Percentiles rank a stretch among this genome's conserved stretches.
phyloP scores from a whole-genome alignment of 2,113 vertebrate species.

The Tachysurus vachellii region DNA sequence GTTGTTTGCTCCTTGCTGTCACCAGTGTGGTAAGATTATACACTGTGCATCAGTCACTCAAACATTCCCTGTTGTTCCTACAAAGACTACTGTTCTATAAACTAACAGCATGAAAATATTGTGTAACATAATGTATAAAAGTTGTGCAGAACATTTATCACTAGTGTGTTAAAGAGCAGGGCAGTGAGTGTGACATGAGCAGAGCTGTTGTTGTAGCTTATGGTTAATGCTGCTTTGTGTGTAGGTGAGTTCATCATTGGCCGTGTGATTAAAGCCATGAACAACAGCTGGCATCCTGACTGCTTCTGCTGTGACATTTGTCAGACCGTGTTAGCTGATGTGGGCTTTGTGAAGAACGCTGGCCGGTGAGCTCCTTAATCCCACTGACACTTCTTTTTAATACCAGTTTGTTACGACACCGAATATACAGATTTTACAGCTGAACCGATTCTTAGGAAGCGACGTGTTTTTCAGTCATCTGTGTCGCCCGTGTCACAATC shows the following conservation, averaged over 20 bases:
- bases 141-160: not conserved
- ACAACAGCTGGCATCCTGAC: conserved; percentile 98
- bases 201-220: not conserved
- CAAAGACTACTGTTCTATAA: not conserved
- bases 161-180: not conserved
- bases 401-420: not conserved
- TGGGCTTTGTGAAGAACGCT: conserved; percentile 98
- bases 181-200: not conserved
- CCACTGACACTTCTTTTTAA: not conserved
- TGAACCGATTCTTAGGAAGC: not conserved
- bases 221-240: conserved; percentile 33
- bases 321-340: conserved; percentile 88
- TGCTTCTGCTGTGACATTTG: conserved; percentile 98
- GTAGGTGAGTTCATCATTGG: conserved; percentile 98
- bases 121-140: not conserved
- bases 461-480: conserved; percentile 79
- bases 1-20: conserved; percentile 97
- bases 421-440: not conserved
- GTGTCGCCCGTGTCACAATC: conserved; percentile 95
- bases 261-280: conserved; percentile 99
- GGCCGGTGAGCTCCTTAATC: conserved; percentile 79
- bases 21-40: conserved; percentile 90
- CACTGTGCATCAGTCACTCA: too few species aligned
- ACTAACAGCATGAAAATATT: not conserved
- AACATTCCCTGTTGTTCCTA: too few species aligned